Percentiles rank a stretch among this genome's conserved stretches.
phyloP scores from a whole-genome alignment of 2,113 vertebrate genomes.

The Isurus oxyrinchus region DNA sequence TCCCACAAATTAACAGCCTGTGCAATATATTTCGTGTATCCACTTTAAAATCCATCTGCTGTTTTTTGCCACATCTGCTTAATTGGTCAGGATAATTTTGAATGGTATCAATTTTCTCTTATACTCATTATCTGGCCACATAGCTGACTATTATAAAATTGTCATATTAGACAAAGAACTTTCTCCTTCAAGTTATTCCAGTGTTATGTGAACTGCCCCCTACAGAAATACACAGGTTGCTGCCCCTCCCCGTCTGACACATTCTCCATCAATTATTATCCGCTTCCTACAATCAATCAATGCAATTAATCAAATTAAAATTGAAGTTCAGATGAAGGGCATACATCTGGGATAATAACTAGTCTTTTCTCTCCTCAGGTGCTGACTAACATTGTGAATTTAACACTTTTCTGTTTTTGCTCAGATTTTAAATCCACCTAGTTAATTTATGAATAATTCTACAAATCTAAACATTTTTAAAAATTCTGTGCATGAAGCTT shows the following conservation, averaged over 20 bases:
- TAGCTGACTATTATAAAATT: neutral
- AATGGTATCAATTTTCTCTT: neutral
- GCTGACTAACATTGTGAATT: neutral
- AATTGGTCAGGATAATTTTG: neutral
- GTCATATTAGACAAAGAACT: neutral
- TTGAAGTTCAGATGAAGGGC: neutral
- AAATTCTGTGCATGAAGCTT: neutral
- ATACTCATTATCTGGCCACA: neutral
- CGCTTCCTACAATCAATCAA: neutral
- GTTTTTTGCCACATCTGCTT: neutral
- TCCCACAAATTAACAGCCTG: neutral
- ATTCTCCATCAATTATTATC: neutral
- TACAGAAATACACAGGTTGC: neutral
- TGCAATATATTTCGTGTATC: neutral
- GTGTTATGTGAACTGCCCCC: neutral
- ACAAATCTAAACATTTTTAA: neutral
- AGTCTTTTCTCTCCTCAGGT: neutral
- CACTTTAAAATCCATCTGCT: neutral
- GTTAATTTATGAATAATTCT: neutral
- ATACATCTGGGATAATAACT: neutral
- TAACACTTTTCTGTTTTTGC: neutral
- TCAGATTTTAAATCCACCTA: neutral
- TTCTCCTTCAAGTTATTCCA: neutral
- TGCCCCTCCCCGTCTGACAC: neutral
- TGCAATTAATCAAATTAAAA: neutral